These are phyloP conservation scores for Lepidotrigona ventralis DNA, from an alignment of 1,140 invertebrate species.

Conservation along the genomic window DNA sequence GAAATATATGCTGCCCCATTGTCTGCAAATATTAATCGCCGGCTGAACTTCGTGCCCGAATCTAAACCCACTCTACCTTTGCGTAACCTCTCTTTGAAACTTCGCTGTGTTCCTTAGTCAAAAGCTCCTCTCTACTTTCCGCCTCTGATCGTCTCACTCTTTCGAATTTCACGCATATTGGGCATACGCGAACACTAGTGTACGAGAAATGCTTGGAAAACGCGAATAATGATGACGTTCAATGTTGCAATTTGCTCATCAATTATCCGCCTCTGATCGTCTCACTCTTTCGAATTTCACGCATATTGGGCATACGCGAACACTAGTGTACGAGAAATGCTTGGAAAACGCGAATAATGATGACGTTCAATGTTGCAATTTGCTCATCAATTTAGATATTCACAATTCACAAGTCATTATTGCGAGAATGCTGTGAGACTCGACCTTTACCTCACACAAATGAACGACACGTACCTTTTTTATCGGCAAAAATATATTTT, in stretches of 20 bases:
- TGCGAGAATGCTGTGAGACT: too few relatives aligned
- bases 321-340: neutral
- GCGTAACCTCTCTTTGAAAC: slow-evolving; percentile 2
- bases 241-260: too few relatives aligned
- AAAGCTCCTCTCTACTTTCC: neutral
- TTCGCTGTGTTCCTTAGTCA: neutral
- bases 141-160: neutral
- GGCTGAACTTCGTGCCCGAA: slow-evolving; percentile 6
- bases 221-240: neutral
- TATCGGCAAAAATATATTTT: too few relatives aligned
- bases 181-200: neutral
- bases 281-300: neutral
- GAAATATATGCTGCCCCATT: slow-evolving; percentile 18
- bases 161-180: neutral
- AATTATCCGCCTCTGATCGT: too few relatives aligned
- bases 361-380: too few relatives aligned
- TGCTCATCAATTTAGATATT: too few relatives aligned
- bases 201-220: neutral
- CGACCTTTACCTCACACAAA: too few relatives aligned
- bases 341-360: neutral
- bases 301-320: neutral
- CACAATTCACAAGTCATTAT: too few relatives aligned
- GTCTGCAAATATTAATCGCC: slow-evolving; percentile 27
- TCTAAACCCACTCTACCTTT: neutral
- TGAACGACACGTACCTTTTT: too few relatives aligned